Evolutionary conservation across 2,888 invertebrate species (phyloP), one percentile per base, ranked within the genome.

Genomic region (Hydropsyche betteni): DNA sequence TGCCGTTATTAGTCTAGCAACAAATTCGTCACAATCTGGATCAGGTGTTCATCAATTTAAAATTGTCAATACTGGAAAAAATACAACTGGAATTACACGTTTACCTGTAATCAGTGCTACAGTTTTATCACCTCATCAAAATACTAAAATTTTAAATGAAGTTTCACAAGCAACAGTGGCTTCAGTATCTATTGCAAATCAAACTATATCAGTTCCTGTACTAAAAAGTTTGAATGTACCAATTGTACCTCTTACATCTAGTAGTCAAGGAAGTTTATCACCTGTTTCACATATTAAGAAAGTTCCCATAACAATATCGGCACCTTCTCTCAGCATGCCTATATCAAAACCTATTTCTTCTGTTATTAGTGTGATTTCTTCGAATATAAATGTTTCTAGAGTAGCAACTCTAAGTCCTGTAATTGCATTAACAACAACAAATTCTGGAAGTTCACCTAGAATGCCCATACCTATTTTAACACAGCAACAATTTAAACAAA

Each of bases 141-240:
- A 86, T 75, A 85, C 87, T 1, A 88, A 87, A 80, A 86, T 88
- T 52, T 83, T 88, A 0, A 87, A 88, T 74, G 90, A 89, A 80
- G 88, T 89, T 0, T 88, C 89, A 2, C 89, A 89, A 82, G 88
- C 89, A 5, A 90, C 90, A 10, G 90, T 87, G 0, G 88, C 88
- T 8, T 87, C 88, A 0, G 87, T 87, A 5, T 87, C 87, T 0
- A 88, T 87, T 61, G 87, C 88, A 4, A 88, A 88, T 79, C 88
- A 87, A 79, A 87, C 87, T 5, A 87, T 87, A 69, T 87, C 87
- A 0, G 87, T 87, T 10, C 88, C 86, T 0, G 87, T 87, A 10
- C 80, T 87, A 53, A 88, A 86, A 80, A 86, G 83, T 79, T 82
- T 86, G 1, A 83, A 86, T 1, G 86, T 87, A 33, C 86, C 84